Percentiles rank a stretch among this genome's conserved stretches.
Evolutionary conservation across 1,140 invertebrate species (phyloP).

Genomic region (Drosophila pseudoobscura): DNA sequence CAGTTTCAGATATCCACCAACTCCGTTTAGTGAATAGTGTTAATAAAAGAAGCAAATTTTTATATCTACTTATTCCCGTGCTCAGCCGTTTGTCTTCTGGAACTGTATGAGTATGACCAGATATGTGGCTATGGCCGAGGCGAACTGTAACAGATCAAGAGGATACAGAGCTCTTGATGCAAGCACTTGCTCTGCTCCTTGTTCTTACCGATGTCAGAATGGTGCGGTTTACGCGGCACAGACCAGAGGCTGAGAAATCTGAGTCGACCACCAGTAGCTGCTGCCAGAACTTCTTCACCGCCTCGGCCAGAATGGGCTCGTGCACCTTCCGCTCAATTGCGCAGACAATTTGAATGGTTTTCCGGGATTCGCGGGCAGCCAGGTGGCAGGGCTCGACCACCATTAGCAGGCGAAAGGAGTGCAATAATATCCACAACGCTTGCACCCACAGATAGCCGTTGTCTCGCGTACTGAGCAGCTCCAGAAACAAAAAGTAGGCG

Average conservation of each 20-base stretch:
- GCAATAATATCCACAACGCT: constrained; percentile 87
- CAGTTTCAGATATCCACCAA: constrained; percentile 35
- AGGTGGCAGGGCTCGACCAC: constrained; percentile 88
- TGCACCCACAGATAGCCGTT: constrained; percentile 84
- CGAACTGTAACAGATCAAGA: constrained; percentile 84
- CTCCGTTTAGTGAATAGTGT: constrained; percentile 65
- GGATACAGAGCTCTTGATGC: not conserved
- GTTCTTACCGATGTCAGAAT: constrained; percentile 87
- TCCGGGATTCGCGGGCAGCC: constrained; percentile 81
- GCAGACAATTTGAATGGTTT: constrained; percentile 77
- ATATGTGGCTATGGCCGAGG: constrained; percentile 88
- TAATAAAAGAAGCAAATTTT: constrained; percentile 63
- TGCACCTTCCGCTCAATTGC: constrained; percentile 71
- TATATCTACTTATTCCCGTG: constrained; percentile 21
- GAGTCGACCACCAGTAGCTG: constrained; percentile 86
- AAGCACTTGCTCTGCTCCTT: too few species aligned
- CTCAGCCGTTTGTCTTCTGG: constrained; percentile 85
- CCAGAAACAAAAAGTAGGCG: constrained; percentile 88
- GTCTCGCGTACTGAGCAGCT: constrained; percentile 84
- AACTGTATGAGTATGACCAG: constrained; percentile 89
- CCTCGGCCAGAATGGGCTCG: constrained; percentile 73
- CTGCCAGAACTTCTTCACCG: constrained; percentile 87
- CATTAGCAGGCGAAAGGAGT: constrained; percentile 86
- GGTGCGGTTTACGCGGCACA: constrained; percentile 86
- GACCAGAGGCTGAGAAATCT: constrained; percentile 87